Conservation (phyloP, 2,797 vertebrate species). For the Vespertilio murinus region DNA sequence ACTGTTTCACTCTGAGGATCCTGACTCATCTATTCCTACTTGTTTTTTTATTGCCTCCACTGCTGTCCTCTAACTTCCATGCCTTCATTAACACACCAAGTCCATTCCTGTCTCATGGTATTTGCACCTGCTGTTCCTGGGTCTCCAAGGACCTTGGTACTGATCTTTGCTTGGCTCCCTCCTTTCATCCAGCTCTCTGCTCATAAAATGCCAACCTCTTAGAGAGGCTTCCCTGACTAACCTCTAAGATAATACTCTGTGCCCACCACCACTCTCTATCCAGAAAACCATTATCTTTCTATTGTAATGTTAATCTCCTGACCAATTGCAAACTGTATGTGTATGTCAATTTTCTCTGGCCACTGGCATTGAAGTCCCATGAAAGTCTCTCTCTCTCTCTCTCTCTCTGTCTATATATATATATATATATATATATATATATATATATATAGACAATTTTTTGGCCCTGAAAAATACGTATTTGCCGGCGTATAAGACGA, state of each 20-base stretch:
- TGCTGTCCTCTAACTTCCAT: neutral
- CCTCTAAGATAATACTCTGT: neutral
- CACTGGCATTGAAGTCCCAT: neutral
- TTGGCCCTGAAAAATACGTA: too few species aligned
- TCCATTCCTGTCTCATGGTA: neutral
- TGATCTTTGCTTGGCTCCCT: neutral
- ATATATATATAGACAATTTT: too few species aligned
- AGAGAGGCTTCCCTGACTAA: neutral
- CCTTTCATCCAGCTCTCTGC: neutral
- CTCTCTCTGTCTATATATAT: too few species aligned
- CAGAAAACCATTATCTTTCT: neutral
- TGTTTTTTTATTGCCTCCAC: too few species aligned
- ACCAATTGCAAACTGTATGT: neutral
- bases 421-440: too few species aligned
- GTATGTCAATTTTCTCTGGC: neutral
- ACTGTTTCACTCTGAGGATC: neutral
- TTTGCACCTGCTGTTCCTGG: neutral
- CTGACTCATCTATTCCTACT: neutral
- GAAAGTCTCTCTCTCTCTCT: neutral
- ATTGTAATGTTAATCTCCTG: neutral
- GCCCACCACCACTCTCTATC: rapidly evolving
- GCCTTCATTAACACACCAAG: neutral
- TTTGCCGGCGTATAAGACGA: too few species aligned
- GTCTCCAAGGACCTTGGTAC: neutral
- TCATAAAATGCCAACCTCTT: neutral